Evolutionary conservation across 2,888 invertebrate species (phyloP).

Genomic region (Strigamia transsilvanica): DNA sequence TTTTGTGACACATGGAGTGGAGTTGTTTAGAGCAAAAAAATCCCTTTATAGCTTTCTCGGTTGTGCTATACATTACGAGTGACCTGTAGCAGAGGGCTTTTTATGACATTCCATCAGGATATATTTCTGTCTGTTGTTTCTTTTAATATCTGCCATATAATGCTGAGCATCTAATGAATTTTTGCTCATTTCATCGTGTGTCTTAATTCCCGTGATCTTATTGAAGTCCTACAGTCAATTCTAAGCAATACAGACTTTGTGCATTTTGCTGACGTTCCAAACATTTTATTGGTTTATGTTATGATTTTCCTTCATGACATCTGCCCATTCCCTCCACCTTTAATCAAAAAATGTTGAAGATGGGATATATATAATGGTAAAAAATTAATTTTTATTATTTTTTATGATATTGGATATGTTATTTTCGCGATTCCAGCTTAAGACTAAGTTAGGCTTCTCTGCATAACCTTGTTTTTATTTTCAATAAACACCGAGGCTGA

Average conservation of each 20-base stretch:
- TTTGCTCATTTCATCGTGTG: background rate
- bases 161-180: constrained; percentile 13
- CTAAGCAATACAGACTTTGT: background rate
- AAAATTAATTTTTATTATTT: too few relatives aligned
- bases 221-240: background rate
- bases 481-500: too few relatives aligned
- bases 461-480: too few relatives aligned
- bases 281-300: background rate
- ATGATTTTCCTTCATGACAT: background rate
- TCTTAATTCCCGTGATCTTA: background rate
- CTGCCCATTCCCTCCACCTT: too few relatives aligned
- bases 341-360: too few relatives aligned
- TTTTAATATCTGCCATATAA: constrained; percentile 15
- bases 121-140: constrained; percentile 3
- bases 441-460: too few relatives aligned
- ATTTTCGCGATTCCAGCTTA: too few relatives aligned
- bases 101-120: constrained; percentile 25
- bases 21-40: constrained; percentile 29
- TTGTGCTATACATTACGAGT: constrained; percentile 15
- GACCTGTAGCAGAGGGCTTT: constrained; percentile 16
- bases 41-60: constrained; percentile 8
- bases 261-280: background rate
- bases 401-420: too few relatives aligned
- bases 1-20: constrained; percentile 30
- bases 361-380: too few relatives aligned